Conservation (phyloP, 2,888 invertebrate genomes). For the Hirtodrosophila confusa region DNA sequence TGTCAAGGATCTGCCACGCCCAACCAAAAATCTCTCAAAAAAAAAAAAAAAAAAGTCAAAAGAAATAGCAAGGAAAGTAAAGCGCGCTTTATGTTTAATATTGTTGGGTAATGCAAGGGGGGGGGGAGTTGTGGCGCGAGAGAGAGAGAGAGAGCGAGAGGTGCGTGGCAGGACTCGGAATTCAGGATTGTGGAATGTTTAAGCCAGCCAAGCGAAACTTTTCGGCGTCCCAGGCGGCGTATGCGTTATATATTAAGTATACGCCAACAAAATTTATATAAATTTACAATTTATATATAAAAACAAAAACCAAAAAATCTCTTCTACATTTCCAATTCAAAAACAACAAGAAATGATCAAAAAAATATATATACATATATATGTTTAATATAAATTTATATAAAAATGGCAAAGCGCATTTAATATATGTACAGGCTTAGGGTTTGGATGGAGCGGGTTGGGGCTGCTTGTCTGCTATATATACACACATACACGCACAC, state of each 20-base stretch:
- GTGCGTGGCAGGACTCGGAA: no score
- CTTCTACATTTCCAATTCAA: slow-evolving; percentile 37
- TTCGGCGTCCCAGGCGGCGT: slow-evolving; percentile 34
- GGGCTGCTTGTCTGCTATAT: slow-evolving; percentile 11
- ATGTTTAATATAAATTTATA: no score
- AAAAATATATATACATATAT: background rate
- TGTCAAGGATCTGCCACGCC: no score
- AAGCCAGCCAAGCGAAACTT: slow-evolving; percentile 16
- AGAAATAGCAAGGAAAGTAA: no score
- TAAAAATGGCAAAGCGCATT: no score
- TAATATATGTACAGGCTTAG: no score
- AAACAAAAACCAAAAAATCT: background rate
- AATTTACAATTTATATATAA: background rate
- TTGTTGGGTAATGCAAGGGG: background rate
- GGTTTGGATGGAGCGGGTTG: no score
- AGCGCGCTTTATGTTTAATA: background rate
- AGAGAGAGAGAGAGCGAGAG: background rate
- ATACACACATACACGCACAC: slow-evolving; percentile 12
- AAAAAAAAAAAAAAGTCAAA: no score
- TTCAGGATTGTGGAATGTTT: background rate
- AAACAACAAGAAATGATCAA: slow-evolving; percentile 18
- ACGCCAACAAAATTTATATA: slow-evolving; percentile 34
- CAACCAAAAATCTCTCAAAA: no score
- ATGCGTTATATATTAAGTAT: slow-evolving; percentile 64
- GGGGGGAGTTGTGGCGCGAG: background rate